Evolutionary conservation across 2,888 invertebrate genomes (phyloP).

Genomic region (Erpobdella octoculata): DNA sequence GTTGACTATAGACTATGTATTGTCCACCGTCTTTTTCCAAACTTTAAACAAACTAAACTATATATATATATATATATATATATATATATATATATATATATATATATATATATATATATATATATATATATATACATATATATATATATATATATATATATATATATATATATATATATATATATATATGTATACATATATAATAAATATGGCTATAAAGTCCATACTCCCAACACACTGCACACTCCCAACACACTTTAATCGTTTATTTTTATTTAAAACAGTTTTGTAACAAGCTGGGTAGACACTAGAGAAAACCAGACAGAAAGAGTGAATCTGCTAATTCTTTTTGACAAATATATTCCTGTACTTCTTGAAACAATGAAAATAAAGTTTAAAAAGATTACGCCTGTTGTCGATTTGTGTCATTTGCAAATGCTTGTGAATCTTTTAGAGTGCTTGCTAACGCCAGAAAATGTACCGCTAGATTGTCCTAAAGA

Average conservation of each 20-base stretch:
- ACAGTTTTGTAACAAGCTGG: conserved; percentile 70
- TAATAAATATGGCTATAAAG: not conserved
- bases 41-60: too few species aligned
- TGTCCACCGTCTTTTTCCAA: too few species aligned
- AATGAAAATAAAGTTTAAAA: conserved; percentile 70
- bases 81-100: too few species aligned
- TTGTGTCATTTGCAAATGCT: conserved; percentile 84
- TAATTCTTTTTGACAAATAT: conserved; percentile 91
- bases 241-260: not conserved
- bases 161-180: too few species aligned
- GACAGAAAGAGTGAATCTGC: conserved; percentile 66
- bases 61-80: too few species aligned
- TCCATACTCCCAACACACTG: not conserved
- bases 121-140: too few species aligned
- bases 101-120: too few species aligned
- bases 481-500: conserved; percentile 85
- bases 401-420: conserved; percentile 87
- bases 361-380: conserved; percentile 84
- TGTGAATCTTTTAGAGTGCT: conserved; percentile 76
- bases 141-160: too few species aligned
- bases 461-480: conserved; percentile 74
- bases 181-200: too few species aligned
- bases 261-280: not conserved
- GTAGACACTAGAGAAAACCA: conserved; percentile 56
- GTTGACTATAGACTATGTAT: too few species aligned